These are phyloP conservation scores for Lacerta bilineata DNA, from an alignment of 2,797 vertebrate genomes.

Conservation along the genomic window DNA sequence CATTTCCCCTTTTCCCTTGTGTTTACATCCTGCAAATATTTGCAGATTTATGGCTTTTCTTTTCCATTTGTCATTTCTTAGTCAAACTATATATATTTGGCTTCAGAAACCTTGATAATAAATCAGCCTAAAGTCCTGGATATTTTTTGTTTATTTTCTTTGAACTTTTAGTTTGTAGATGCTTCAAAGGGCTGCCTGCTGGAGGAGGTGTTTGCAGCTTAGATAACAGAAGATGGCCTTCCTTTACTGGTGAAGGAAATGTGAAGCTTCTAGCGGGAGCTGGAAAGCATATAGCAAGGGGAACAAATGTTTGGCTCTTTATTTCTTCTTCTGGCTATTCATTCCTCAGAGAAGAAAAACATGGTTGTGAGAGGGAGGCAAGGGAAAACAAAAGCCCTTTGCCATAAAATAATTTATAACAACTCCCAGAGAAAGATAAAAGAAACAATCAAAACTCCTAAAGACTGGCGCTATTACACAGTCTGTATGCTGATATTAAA, in stretches of 20 bases:
- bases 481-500: background rate
- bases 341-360: background rate
- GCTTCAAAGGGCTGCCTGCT: conserved; percentile 50
- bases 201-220: conserved; percentile 48
- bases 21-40: conserved; percentile 41
- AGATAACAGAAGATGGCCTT: conserved; percentile 18
- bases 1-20: background rate
- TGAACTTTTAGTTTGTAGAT: conserved; percentile 38
- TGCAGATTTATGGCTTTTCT: conserved; percentile 47
- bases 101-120: conserved; percentile 8
- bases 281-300: conserved; percentile 6
- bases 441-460: conserved; percentile 19
- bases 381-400: conserved; percentile 15
- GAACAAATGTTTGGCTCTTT: background rate
- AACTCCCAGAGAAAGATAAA: conserved; percentile 3
- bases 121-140: conserved; percentile 42
- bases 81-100: conserved; percentile 27
- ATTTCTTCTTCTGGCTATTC: conserved; percentile 18
- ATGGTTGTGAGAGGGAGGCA: conserved; percentile 13
- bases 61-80: conserved; percentile 36
- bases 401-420: conserved; percentile 20
- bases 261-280: conserved; percentile 28
- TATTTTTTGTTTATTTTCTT: conserved; percentile 44
- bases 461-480: background rate
- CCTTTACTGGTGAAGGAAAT: conserved; percentile 38